Percentiles rank a stretch among this genome's conserved stretches.
Evolutionary conservation across 2,888 invertebrate species (phyloP).

Genomic region (Sphaeridia pumilis): DNA sequence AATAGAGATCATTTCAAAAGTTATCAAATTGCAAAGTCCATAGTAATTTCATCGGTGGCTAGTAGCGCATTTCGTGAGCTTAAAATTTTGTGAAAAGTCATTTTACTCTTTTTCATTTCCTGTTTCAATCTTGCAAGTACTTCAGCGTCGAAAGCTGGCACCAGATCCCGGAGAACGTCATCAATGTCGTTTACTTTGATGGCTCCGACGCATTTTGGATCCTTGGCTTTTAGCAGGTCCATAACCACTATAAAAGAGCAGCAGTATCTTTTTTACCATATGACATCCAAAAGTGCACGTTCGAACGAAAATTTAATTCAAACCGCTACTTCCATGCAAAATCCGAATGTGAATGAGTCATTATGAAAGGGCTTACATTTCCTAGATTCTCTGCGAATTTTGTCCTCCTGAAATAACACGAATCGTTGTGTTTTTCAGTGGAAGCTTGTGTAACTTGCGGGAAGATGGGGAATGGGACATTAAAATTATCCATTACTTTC

Average conservation of each 20-base stretch:
- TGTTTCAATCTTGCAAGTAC: conserved; percentile 1
- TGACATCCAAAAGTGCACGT: neutral
- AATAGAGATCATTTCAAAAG: too few relatives aligned
- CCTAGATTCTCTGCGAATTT: neutral
- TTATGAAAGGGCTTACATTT: neutral
- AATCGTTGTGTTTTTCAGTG: too few relatives aligned
- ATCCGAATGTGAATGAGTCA: too few relatives aligned
- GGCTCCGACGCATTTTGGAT: conserved; percentile 3
- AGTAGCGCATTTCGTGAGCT: too few relatives aligned
- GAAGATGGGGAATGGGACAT: too few relatives aligned
- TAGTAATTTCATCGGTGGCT: too few relatives aligned
- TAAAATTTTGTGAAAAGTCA: neutral
- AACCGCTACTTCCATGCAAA: too few relatives aligned
- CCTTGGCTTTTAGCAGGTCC: conserved; percentile 5
- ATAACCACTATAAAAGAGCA: conserved; percentile 4
- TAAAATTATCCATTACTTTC: too few relatives aligned
- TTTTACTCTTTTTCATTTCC: conserved; percentile 8
- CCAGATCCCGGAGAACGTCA: neutral
- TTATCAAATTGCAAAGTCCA: too few relatives aligned
- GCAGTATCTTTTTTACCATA: neutral
- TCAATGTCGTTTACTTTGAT: neutral
- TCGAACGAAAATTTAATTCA: too few relatives aligned
- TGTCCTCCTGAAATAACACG: neutral
- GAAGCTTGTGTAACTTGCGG: too few relatives aligned
- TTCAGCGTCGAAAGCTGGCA: conserved; percentile 1